Conservation (phyloP, 2,888 invertebrate species). For the Acleris literana region DNA sequence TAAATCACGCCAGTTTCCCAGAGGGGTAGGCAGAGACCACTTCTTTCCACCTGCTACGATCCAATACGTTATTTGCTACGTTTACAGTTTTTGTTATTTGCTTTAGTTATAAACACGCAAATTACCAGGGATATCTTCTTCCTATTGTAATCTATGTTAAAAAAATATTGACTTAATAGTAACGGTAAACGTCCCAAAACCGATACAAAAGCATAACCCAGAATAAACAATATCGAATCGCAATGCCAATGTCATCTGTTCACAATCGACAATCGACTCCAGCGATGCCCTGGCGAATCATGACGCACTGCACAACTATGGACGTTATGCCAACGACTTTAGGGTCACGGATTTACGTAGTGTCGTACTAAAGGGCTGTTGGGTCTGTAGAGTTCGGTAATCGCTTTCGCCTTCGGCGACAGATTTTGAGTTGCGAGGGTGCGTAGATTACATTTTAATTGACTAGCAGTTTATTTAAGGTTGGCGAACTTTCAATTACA, state of each 20-base stretch:
- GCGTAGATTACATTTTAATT: slow-evolving; percentile 61
- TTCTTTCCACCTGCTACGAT: too few species aligned
- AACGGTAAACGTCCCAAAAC: slow-evolving; percentile 36
- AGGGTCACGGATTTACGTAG: too few species aligned
- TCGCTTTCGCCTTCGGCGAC: slow-evolving; percentile 62
- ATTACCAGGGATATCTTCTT: too few species aligned
- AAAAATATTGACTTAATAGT: slow-evolving; percentile 7
- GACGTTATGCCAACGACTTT: too few species aligned
- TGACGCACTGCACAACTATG: too few species aligned
- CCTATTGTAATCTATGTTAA: neutral
- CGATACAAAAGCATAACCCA: slow-evolving; percentile 45
- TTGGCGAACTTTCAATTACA: slow-evolving; percentile 47
- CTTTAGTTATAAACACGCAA: too few species aligned
- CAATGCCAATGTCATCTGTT: slow-evolving; percentile 63
- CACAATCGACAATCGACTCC: slow-evolving; percentile 44
- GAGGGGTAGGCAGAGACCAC: too few species aligned
- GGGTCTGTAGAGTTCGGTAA: slow-evolving; percentile 46
- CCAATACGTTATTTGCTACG: too few species aligned
- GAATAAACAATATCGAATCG: slow-evolving; percentile 54
- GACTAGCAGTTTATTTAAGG: slow-evolving; percentile 53
- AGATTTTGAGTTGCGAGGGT: slow-evolving; percentile 50
- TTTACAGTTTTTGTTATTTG: too few species aligned
- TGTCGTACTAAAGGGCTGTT: slow-evolving; percentile 20
- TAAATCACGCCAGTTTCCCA: too few species aligned
- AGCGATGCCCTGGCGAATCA: slow-evolving; percentile 33